Evolutionary conservation across 2,888 invertebrate genomes (phyloP), one percentile per base, ranked within the genome.

Genomic region (Sminthurinus aureus): DNA sequence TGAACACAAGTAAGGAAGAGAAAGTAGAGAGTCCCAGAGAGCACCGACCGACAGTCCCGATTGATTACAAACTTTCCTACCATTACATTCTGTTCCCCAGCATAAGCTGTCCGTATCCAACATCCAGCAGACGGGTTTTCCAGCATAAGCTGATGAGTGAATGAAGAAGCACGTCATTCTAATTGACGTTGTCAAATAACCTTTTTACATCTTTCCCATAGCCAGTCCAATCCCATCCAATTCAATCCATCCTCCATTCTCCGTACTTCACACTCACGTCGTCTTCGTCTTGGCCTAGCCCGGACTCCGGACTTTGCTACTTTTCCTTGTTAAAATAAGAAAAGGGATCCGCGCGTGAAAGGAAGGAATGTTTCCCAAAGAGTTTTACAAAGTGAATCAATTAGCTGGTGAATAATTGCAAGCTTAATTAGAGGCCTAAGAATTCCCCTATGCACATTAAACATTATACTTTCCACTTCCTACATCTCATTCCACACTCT

Each of bases 1-100:
- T 15, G 11, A 18, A 20, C 4, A 20, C 9, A 69, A 20, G 69
- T 0, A 20, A 69, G 20, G 3, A n/a, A 71, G 26, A 26, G 22
- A 71, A 24, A 71, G 15, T 13, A 58, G 58, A 58, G 1, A 58
- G 58, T 58, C 52, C 13, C 52, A 11, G 52, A 11, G n/a, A n/a
- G 75, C 50, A 84, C 85, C 84, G 75, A 79, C 80, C 82, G 86
- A 83, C 81, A 86, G 83, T 84, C 84, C 77, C 85, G 86, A 86
- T 86, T 86, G 86, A 86, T 86, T 85, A 85, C 84, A 82, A 86
- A 86, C 83, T 85, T 84, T 84, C 84, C 83, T 77, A 24, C 24
- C 13, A 71, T 24, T 69, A 13, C 58, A 58, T 58, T 9, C 58
- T 58, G 66, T 83, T 74, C 81, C 76, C 76, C 79, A 79, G 67